phyloP scores from a whole-genome alignment of 2,888 invertebrate species.

The Hirtodrosophila duncani region DNA sequence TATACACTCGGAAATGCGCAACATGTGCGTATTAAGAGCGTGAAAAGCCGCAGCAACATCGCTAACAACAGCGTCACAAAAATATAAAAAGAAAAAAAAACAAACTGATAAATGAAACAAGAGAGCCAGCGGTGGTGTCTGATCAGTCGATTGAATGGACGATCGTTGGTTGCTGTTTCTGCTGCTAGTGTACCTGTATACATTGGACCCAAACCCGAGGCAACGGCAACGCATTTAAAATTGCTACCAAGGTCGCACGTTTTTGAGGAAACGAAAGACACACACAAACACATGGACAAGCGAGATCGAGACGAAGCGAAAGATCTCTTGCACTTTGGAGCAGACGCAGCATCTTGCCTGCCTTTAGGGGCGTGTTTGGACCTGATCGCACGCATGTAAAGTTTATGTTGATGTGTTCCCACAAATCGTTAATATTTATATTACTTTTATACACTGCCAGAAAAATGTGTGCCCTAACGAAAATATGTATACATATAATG shows the following conservation, averaged over 20 bases:
- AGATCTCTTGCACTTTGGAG: slow-evolving; percentile 46
- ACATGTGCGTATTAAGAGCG: slow-evolving; percentile 16
- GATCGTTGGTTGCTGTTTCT: slow-evolving; percentile 3
- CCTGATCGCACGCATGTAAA: slow-evolving; percentile 17
- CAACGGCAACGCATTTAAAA: slow-evolving; percentile 52
- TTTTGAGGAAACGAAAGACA: slow-evolving; percentile 54
- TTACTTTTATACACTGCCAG: too few species aligned
- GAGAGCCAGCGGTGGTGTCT: slow-evolving; percentile 41
- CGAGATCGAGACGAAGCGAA: slow-evolving; percentile 35
- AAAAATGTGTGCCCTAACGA: too few species aligned
- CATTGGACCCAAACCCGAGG: slow-evolving; percentile 29
- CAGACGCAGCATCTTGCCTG: slow-evolving; percentile 1
- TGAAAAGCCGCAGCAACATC: not conserved
- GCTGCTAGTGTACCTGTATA: not conserved
- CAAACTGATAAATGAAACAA: slow-evolving; percentile 38
- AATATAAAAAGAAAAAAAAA: slow-evolving; percentile 48
- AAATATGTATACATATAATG: too few species aligned
- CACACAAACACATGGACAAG: too few species aligned
- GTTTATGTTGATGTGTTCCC: too few species aligned
- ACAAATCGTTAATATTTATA: too few species aligned
- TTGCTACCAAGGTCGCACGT: slow-evolving; percentile 51
- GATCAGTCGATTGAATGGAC: slow-evolving; percentile 43
- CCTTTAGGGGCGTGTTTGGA: slow-evolving; percentile 8
- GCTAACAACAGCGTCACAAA: slow-evolving; percentile 1
- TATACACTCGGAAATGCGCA: slow-evolving; percentile 14